Percentiles rank a stretch among this genome's conserved stretches.
These are phyloP conservation scores for Agonum fuliginosum DNA, from an alignment of 2,888 invertebrate genomes.

Conservation along the genomic window DNA sequence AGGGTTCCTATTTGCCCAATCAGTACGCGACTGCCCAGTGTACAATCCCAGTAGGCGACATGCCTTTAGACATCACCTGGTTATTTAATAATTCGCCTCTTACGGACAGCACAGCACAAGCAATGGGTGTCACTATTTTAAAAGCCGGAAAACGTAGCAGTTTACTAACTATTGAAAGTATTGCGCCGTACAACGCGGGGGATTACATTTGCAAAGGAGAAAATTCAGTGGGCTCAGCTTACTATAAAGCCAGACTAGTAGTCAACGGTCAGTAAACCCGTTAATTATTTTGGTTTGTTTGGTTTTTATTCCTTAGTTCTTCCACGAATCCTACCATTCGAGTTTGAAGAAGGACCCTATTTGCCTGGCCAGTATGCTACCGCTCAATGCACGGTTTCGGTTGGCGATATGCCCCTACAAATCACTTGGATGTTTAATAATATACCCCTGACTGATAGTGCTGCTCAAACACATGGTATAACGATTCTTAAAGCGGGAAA, in stretches of 20 bases:
- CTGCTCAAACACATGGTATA: conserved; percentile 62
- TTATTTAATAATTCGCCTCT: conserved; percentile 73
- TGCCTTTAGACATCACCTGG: conserved; percentile 77
- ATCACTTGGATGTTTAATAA: conserved; percentile 78
- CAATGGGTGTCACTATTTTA: conserved; percentile 74
- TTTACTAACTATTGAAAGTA: conserved; percentile 81
- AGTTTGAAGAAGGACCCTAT: conserved; percentile 77
- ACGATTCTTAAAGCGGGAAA: conserved; percentile 63
- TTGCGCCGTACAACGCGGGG: conserved; percentile 79
- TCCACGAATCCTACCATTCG: conserved; percentile 78
- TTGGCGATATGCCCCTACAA: conserved; percentile 78
- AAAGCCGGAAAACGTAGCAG: conserved; percentile 78
- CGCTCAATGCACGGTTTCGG: conserved; percentile 76
- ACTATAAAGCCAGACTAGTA: conserved; percentile 74
- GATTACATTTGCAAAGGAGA: conserved; percentile 81
- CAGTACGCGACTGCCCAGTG: conserved; percentile 78
- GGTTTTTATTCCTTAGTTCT: conserved; percentile 72
- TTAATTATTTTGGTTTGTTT: conserved; percentile 10
- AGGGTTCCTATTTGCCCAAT: conserved; percentile 76
- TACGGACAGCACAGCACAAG: conserved; percentile 62
- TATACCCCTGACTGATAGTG: conserved; percentile 66
- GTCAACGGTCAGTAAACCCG: conserved; percentile 25
- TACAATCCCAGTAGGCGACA: conserved; percentile 78
- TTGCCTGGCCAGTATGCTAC: conserved; percentile 77
- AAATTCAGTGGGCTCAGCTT: conserved; percentile 79